A percentile compares a stretch with the other conserved stretches of the same genome.
phyloP scores from a whole-genome alignment of 2,113 vertebrate genomes.

The Tor tambroides region DNA sequence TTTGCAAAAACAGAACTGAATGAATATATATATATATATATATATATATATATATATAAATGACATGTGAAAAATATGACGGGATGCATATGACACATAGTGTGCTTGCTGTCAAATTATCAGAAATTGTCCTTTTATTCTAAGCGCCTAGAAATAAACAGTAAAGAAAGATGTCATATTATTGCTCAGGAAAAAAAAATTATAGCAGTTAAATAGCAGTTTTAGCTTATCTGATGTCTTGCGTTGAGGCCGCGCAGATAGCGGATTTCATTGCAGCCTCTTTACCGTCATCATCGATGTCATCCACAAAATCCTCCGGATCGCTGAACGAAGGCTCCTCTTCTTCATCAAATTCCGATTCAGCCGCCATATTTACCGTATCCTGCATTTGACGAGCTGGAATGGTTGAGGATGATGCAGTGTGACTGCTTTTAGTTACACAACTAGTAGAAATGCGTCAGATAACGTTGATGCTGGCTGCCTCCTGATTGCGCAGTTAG shows the following conservation, averaged over 20 bases:
- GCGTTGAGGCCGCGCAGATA: neutral
- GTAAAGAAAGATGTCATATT: neutral
- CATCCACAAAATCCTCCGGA: slow-evolving; percentile 89
- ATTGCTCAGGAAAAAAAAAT: too few species aligned
- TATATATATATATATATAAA: too few species aligned
- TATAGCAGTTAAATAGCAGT: neutral
- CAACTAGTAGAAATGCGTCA: neutral
- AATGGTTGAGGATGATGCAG: neutral
- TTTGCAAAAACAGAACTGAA: too few species aligned
- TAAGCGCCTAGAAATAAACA: neutral
- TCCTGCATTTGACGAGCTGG: slow-evolving; percentile 69
- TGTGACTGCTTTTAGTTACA: neutral
- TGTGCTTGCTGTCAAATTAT: neutral
- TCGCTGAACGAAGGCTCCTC: slow-evolving; percentile 94
- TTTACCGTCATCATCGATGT: slow-evolving; percentile 90
- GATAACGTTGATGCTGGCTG: neutral
- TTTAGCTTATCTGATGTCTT: neutral
- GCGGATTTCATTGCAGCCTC: neutral
- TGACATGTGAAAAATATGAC: too few species aligned
- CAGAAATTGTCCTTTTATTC: neutral
- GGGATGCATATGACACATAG: neutral
- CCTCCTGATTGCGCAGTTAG: neutral
- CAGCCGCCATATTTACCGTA: slow-evolving; percentile 77
- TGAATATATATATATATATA: too few species aligned
- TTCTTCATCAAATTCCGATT: slow-evolving; percentile 75